phyloP scores from a whole-genome alignment of 2,888 invertebrate species.

The Scrobipalpa atriplicella region DNA sequence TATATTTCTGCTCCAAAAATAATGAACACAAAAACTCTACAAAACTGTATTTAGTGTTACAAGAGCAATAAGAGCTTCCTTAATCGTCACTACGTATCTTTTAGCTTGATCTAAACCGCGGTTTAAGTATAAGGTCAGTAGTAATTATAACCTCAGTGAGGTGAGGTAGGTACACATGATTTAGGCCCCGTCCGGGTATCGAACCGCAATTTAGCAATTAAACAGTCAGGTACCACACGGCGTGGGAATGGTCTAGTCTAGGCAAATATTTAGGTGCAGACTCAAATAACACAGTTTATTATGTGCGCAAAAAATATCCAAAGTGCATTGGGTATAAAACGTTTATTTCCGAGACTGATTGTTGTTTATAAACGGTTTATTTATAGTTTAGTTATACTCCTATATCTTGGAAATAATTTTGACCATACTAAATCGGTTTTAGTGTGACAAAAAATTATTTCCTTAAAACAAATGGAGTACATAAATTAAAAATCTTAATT shows the following conservation, averaged over 20 bases:
- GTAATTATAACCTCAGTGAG: constrained; percentile 14
- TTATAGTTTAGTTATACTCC: too few relatives aligned
- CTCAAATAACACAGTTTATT: neutral
- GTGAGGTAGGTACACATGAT: constrained; percentile 16
- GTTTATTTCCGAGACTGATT: neutral
- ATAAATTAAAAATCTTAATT: too few relatives aligned
- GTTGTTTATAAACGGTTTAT: neutral
- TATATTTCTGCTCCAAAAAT: neutral
- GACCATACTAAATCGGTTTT: too few relatives aligned
- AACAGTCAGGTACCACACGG: constrained; percentile 2
- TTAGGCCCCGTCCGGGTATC: constrained; percentile 5
- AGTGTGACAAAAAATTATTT: too few relatives aligned
- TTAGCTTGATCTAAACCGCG: neutral
- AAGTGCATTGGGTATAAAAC: neutral
- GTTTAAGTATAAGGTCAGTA: constrained; percentile 16
- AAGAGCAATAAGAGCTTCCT: neutral
- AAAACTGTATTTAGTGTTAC: neutral
- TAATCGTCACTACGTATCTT: neutral
- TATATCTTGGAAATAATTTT: too few relatives aligned
- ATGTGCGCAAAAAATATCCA: constrained; percentile 5
- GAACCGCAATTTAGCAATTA: constrained; percentile 16
- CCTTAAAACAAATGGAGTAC: too few relatives aligned
- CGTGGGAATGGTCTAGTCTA: constrained; percentile 20
- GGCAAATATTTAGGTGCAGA: constrained; percentile 15
- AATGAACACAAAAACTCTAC: neutral